Percentiles rank a stretch among this genome's conserved stretches.
Conservation (phyloP, 2,113 vertebrate species). For the Candoia aspera region DNA sequence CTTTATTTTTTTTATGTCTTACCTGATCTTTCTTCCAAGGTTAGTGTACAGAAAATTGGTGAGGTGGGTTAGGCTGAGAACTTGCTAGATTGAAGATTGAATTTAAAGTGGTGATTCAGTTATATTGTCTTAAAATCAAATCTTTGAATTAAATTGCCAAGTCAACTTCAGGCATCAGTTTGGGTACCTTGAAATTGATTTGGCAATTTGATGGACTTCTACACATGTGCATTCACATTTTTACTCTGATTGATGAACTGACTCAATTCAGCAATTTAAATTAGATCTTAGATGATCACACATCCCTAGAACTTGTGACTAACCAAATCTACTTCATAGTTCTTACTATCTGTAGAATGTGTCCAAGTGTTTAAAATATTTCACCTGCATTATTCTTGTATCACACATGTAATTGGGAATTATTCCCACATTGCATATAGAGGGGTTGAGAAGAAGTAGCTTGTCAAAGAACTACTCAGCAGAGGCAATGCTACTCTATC, state of each 20-base stretch:
- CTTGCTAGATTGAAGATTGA: not conserved
- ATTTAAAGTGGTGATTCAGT: not conserved
- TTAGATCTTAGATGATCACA: not conserved
- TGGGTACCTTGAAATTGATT: not conserved
- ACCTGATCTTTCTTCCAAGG: not conserved
- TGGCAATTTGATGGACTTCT: not conserved
- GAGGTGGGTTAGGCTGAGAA: not conserved
- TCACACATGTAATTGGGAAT: not conserved
- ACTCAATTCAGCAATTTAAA: not conserved
- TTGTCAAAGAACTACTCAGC: not conserved
- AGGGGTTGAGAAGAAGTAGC: not conserved
- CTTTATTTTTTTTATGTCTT: not conserved
- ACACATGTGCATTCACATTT: not conserved
- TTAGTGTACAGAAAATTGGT: not conserved
- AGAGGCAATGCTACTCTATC: not conserved
- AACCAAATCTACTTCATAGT: not conserved
- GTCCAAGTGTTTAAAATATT: not conserved
- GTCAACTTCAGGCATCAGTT: not conserved
- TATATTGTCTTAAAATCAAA: not conserved
- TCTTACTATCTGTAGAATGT: not conserved
- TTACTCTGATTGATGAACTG: not conserved
- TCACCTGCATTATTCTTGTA: not conserved
- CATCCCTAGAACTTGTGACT: not conserved
- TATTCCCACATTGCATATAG: not conserved
- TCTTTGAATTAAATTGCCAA: not conserved